A percentile compares a stretch with the other conserved stretches of the same genome.
Conservation (phyloP, 1,140 invertebrate genomes). For the Alviniconcha marisindica region DNA sequence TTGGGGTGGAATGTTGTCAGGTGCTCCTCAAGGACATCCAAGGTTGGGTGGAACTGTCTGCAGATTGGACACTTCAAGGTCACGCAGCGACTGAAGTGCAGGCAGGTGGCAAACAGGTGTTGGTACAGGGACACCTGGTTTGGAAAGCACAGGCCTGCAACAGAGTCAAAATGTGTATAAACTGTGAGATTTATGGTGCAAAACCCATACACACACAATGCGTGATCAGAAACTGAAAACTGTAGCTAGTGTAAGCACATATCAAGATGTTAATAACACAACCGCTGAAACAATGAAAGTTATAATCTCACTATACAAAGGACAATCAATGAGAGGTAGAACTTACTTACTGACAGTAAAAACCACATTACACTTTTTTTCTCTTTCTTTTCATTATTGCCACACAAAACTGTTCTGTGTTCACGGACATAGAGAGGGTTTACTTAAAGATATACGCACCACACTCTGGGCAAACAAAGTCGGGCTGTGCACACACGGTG, state of each 20-base stretch:
- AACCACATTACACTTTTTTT: no score
- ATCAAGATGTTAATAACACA: no score
- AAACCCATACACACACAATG: no score
- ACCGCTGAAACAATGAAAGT: no score
- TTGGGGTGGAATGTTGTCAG: neutral
- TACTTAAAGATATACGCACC: neutral
- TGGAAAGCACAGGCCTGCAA: neutral
- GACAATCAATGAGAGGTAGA: no score
- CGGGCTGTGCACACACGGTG: neutral
- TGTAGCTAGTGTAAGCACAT: no score
- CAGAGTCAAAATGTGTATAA: no score
- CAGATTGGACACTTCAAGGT: neutral
- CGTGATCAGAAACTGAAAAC: no score
- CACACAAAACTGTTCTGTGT: neutral
- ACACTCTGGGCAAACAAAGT: conserved; percentile 44
- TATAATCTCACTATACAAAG: no score
- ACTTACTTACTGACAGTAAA: no score
- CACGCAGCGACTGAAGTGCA: conserved; percentile 35
- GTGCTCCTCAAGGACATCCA: neutral
- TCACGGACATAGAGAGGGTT: neutral
- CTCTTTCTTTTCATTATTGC: no score
- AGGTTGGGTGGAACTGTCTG: neutral
- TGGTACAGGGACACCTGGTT: conserved; percentile 30
- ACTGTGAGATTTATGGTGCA: no score
- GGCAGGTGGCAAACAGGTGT: conserved; percentile 36